Evolutionary conservation across 2,797 vertebrate genomes (phyloP), one percentile per base, ranked within the genome.

Genomic region (Enteromius argenteus): DNA sequence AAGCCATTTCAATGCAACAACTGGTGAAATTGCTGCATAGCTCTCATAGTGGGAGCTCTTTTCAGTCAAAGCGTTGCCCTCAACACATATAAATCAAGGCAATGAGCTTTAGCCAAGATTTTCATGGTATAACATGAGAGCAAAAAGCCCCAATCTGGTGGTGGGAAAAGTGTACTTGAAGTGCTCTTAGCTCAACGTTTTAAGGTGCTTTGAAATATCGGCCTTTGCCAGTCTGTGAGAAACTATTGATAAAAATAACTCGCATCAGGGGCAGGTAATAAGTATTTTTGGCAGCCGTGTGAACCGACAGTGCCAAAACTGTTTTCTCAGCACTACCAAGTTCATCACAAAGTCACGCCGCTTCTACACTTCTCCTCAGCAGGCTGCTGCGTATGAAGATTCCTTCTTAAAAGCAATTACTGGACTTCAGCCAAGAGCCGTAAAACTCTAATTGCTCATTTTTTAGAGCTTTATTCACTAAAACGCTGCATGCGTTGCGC

Each of bases 181-280:
- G 46, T n/a, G 66, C 64, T 62, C 53, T 79, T 42, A 68, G 44
- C 32, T 53, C 32, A 68, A 78, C 75, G 49, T 79, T 78, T 69
- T 60, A 71, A 78, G 19, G 64, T 49, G 39, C 66, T 78, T 53
- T 84, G 17, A 83, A 77, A 77, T 77, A 83, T 71, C 19, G 32
- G 82, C 71, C 30, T 67, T 73, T 69, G 75, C 64, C 75, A 71
- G 81, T 84, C 75, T 80, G 21, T 83, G 82, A 78, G 80, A 86
- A 79, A 85, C 72, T 56, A 81, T 79, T 87, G 82, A 85, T 71
- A 80, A 81, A 80, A 87, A 86, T 83, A 86, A 86, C 84, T 71
- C 84, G 23, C 79, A 80, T 37, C 64, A 67, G 81, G 79, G 49
- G 39, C 69, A 56, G 79, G 74, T 83, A 86, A 83, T 84, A 83